Evolutionary conservation across 2,113 vertebrate genomes (phyloP).

Genomic region (Eulemur macaco): DNA sequence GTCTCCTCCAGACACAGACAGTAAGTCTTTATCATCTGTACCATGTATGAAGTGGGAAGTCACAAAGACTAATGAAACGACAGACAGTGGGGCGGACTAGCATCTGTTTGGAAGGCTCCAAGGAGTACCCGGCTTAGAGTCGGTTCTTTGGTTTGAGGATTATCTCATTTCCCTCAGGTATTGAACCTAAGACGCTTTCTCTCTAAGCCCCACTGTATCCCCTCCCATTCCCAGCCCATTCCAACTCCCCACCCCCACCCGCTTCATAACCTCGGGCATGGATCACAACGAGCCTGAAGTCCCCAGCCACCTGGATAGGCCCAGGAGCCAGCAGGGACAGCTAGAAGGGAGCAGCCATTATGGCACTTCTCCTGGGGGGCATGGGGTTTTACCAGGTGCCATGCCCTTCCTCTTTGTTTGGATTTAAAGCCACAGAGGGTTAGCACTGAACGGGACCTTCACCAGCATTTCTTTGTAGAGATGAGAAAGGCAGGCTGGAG

Average conservation of each 20-base stretch:
- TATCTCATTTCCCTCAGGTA: slow-evolving; percentile 75
- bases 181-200: slow-evolving; percentile 73
- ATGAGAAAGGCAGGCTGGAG: slow-evolving; percentile 11
- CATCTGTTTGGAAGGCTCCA: slow-evolving; percentile 74
- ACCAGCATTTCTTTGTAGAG: background rate
- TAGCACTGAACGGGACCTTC: background rate
- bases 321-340: slow-evolving; percentile 40
- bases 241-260: slow-evolving; percentile 43
- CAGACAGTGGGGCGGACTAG: slow-evolving; percentile 65
- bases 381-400: slow-evolving; percentile 38
- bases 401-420: slow-evolving; percentile 55
- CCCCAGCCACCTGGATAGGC: slow-evolving; percentile 61
- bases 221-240: background rate
- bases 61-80: slow-evolving; percentile 69
- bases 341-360: slow-evolving; percentile 18
- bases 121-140: slow-evolving; percentile 76
- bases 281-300: slow-evolving; percentile 50
- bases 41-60: slow-evolving; percentile 28
- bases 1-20: background rate
- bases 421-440: slow-evolving; percentile 21
- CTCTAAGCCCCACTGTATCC: slow-evolving; percentile 63
- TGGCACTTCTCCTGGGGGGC: slow-evolving; percentile 36
- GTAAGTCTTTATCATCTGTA: slow-evolving; percentile 52
- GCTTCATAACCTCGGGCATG: slow-evolving; percentile 57
- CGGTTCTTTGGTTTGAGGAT: slow-evolving; percentile 74